phyloP scores from a whole-genome alignment of 2,888 invertebrate species.

The Scaptomyza tumidula region DNA sequence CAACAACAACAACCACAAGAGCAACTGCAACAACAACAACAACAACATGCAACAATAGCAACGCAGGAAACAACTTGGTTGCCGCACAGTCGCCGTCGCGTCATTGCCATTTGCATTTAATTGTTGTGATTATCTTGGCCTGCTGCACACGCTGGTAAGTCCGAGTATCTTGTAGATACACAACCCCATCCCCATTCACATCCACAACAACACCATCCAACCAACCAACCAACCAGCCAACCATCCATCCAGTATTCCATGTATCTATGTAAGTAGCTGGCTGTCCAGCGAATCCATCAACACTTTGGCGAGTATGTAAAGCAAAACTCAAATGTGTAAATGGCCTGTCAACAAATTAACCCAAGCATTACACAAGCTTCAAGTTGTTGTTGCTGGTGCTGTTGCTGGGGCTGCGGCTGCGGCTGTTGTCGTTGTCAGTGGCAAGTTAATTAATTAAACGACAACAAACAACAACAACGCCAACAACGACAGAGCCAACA shows the following conservation, averaged over 20 bases:
- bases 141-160: slow-evolving; percentile 82
- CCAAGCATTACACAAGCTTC: slow-evolving; percentile 55
- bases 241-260: background rate
- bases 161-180: slow-evolving; percentile 43
- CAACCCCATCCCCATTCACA: slow-evolving; percentile 3
- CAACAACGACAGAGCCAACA: slow-evolving; percentile 37
- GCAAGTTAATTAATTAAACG: slow-evolving; percentile 67
- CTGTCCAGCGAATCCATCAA: slow-evolving; percentile 49
- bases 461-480: slow-evolving; percentile 37
- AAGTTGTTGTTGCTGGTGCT: slow-evolving; percentile 3
- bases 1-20: slow-evolving; percentile 42
- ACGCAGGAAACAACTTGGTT: slow-evolving; percentile 45
- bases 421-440: slow-evolving; percentile 41
- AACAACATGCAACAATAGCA: slow-evolving; percentile 32
- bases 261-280: slow-evolving; percentile 27
- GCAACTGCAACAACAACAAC: slow-evolving; percentile 30
- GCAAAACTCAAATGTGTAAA: slow-evolving; percentile 65
- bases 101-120: slow-evolving; percentile 82
- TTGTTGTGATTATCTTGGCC: slow-evolving; percentile 83
- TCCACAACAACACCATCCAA: background rate
- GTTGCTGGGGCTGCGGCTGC: slow-evolving; percentile 17
- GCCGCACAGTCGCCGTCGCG: slow-evolving; percentile 68
- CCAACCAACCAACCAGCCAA: slow-evolving; percentile 1
- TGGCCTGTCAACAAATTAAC: slow-evolving; percentile 78
- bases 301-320: slow-evolving; percentile 45